Evolutionary conservation across 1,140 invertebrate genomes (phyloP).

Genomic region (Heliconius nattereri): DNA sequence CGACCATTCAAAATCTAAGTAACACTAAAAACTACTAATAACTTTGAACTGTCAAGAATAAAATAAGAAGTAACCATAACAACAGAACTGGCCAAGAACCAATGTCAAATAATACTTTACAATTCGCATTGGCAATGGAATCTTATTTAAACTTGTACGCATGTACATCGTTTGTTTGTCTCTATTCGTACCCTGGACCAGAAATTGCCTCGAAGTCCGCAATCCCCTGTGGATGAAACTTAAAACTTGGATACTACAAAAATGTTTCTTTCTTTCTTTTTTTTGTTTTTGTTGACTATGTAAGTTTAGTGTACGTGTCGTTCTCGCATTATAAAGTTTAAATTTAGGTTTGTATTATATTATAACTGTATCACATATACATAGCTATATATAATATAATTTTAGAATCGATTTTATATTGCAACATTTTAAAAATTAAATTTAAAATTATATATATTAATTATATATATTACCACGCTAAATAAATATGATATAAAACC

Average conservation of each 20-base stretch:
- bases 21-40: too few species aligned
- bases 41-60: too few species aligned
- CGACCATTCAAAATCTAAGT: too few species aligned
- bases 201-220: conserved; percentile 42
- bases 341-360: neutral
- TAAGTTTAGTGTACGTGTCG: neutral
- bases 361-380: neutral
- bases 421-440: too few species aligned
- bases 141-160: conserved; percentile 72
- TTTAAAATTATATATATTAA: too few species aligned
- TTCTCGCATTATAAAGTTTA: neutral
- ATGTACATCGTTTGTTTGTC: conserved; percentile 61
- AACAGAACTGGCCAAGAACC: neutral
- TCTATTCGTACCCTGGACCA: conserved; percentile 52
- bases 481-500: too few species aligned
- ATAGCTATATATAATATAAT: too few species aligned
- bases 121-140: conserved; percentile 47
- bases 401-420: too few species aligned
- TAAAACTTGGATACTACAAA: conserved; percentile 44
- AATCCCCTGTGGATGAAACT: conserved; percentile 44
- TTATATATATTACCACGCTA: too few species aligned
- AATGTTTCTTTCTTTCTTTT: conserved; percentile 32
- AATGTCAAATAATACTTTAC: conserved; percentile 34
- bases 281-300: neutral
- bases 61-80: neutral